Percentiles rank a stretch among this genome's conserved stretches.
These are phyloP conservation scores for Aleiodes leptofemur DNA, from an alignment of 2,888 invertebrate species.

Conservation along the genomic window DNA sequence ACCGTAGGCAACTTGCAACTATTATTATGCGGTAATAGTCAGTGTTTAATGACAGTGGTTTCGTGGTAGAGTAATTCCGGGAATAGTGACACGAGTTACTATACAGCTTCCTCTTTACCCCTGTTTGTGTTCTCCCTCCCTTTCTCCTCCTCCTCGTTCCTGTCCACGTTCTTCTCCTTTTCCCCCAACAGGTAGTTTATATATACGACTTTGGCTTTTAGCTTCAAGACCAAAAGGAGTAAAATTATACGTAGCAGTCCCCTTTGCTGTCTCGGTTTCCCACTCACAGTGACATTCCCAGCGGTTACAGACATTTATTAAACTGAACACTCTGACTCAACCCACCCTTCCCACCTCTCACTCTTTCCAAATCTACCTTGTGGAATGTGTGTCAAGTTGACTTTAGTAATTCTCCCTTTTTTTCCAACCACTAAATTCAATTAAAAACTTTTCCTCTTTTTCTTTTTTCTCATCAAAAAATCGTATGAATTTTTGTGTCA, in stretches of 20 bases:
- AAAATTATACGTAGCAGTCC: conserved; percentile 32
- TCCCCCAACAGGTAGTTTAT: conserved; percentile 39
- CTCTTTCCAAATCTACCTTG: conserved; percentile 29
- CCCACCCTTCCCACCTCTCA: background rate
- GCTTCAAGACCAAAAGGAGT: conserved; percentile 42
- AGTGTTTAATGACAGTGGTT: conserved; percentile 50
- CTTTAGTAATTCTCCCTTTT: conserved; percentile 38
- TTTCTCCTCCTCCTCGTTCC: background rate
- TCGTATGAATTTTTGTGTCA: background rate
- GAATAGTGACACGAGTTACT: conserved; percentile 43
- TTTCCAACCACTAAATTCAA: conserved; percentile 19
- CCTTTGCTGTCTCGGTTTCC: conserved; percentile 30
- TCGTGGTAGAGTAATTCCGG: conserved; percentile 43
- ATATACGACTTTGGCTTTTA: conserved; percentile 33
- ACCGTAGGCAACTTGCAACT: conserved; percentile 29
- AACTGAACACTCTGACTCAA: conserved; percentile 35
- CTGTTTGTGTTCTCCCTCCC: conserved; percentile 31
- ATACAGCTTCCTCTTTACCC: conserved; percentile 25
- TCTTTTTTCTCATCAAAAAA: conserved; percentile 1
- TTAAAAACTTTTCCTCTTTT: conserved; percentile 13
- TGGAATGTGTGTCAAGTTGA: conserved; percentile 52
- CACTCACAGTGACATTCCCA: conserved; percentile 27
- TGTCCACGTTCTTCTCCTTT: conserved; percentile 12
- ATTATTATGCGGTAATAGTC: conserved; percentile 48
- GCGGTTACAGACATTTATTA: conserved; percentile 47